These are phyloP conservation scores for Acleris emargana DNA, from an alignment of 2,888 invertebrate species.

Conservation along the genomic window DNA sequence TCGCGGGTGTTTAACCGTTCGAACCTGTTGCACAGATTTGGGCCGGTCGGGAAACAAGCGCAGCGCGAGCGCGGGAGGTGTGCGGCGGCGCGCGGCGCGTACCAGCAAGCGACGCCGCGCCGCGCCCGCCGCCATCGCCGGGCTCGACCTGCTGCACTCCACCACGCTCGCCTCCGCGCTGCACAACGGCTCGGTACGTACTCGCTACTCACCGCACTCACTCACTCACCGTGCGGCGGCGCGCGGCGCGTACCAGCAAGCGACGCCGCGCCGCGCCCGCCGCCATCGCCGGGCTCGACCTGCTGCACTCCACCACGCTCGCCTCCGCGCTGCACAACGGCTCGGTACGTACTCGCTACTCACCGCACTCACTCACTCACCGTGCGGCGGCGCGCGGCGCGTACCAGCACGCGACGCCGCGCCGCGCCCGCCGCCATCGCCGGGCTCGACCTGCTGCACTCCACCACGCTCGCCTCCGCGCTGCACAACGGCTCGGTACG, in stretches of 20 bases:
- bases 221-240: conserved; percentile 52
- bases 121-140: conserved; percentile 88
- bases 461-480: conserved; percentile 94
- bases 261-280: conserved; percentile 78
- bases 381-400: conserved; percentile 65
- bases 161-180: conserved; percentile 95
- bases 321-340: conserved; percentile 92
- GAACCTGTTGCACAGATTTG: not conserved
- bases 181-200: conserved; percentile 85
- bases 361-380: not conserved
- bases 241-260: conserved; percentile 68
- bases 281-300: conserved; percentile 92
- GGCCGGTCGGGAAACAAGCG: conserved; percentile 72
- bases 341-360: conserved; percentile 59
- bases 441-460: conserved; percentile 94
- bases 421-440: conserved; percentile 87
- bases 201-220: not conserved
- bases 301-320: conserved; percentile 94
- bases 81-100: conserved; percentile 63
- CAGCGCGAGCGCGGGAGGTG: conserved; percentile 78
- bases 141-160: conserved; percentile 93
- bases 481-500: conserved; percentile 86
- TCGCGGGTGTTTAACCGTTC: too few species aligned
- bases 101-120: conserved; percentile 72
- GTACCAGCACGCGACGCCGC: conserved; percentile 70